Conservation (phyloP, 2,113 vertebrate genomes). For the Gopherus flavomarginatus region DNA sequence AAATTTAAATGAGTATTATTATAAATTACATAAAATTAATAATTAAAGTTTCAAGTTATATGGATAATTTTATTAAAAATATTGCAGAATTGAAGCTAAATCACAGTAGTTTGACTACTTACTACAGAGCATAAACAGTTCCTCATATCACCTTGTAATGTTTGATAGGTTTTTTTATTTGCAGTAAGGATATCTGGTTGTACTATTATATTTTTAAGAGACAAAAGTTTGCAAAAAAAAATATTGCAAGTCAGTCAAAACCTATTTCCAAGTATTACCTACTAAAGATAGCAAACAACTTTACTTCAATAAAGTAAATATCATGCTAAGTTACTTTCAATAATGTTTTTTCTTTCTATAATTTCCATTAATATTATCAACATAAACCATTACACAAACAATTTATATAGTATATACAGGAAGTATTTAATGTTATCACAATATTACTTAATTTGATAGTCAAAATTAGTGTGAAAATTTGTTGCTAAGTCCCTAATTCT, state of each 20-base stretch:
- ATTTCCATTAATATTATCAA: background rate
- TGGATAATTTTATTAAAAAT: background rate
- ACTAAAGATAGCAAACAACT: slow-evolving; percentile 4
- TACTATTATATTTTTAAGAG: background rate
- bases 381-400: slow-evolving; percentile 52
- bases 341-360: background rate
- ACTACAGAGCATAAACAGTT: background rate
- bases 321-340: slow-evolving; percentile 24
- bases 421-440: slow-evolving; percentile 54
- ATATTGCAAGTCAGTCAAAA: background rate
- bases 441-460: slow-evolving; percentile 50
- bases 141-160: background rate
- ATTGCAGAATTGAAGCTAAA: background rate
- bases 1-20: background rate
- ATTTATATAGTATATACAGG: slow-evolving; percentile 39
- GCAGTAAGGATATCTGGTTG: background rate
- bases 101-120: background rate
- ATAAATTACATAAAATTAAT: background rate
- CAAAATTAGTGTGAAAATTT: slow-evolving; percentile 49
- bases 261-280: background rate
- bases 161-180: background rate
- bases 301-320: background rate
- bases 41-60: background rate
- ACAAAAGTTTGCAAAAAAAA: background rate
- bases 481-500: slow-evolving; percentile 39